Percentiles rank a stretch among this genome's conserved stretches.
phyloP scores from a whole-genome alignment of 2,113 vertebrate genomes.

The Paramormyrops kingsleyae region DNA sequence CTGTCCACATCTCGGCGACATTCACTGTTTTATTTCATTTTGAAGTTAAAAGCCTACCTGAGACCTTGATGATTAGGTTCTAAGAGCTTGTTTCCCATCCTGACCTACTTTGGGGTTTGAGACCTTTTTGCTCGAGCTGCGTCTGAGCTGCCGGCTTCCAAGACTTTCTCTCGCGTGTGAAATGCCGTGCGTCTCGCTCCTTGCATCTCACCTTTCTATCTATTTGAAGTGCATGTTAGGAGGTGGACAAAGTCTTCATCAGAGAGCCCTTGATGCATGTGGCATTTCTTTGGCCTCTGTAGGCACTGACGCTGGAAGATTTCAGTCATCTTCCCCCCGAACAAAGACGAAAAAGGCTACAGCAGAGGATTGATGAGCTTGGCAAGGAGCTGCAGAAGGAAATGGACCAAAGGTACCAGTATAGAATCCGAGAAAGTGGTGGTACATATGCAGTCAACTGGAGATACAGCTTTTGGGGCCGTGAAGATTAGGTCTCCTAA shows the following conservation, averaged over 20 bases:
- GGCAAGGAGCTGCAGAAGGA: constrained; percentile 91
- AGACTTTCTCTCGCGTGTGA: neutral
- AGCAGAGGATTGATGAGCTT: constrained; percentile 91
- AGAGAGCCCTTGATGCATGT: constrained; percentile 12
- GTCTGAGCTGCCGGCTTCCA: neutral
- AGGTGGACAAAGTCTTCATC: neutral
- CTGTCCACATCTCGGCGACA: neutral
- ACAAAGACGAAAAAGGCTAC: constrained; percentile 91
- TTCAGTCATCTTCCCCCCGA: constrained; percentile 96
- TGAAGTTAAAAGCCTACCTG: neutral
- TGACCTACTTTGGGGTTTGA: neutral
- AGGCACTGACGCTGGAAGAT: constrained; percentile 90
- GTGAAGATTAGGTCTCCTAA: neutral
- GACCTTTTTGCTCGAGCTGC: neutral
- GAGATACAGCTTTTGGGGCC: neutral
- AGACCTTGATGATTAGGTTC: neutral
- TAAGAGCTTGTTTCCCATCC: neutral
- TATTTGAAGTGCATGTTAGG: neutral
- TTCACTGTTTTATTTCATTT: neutral
- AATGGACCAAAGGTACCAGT: constrained; percentile 81
- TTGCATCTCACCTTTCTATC: neutral
- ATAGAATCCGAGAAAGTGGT: neutral
- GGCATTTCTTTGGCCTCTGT: constrained; percentile 40
- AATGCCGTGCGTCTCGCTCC: neutral
- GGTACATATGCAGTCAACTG: neutral